A percentile compares a stretch with the other conserved stretches of the same genome.
phyloP scores from a whole-genome alignment of 2,888 invertebrate species.

The Bugula neritina region DNA sequence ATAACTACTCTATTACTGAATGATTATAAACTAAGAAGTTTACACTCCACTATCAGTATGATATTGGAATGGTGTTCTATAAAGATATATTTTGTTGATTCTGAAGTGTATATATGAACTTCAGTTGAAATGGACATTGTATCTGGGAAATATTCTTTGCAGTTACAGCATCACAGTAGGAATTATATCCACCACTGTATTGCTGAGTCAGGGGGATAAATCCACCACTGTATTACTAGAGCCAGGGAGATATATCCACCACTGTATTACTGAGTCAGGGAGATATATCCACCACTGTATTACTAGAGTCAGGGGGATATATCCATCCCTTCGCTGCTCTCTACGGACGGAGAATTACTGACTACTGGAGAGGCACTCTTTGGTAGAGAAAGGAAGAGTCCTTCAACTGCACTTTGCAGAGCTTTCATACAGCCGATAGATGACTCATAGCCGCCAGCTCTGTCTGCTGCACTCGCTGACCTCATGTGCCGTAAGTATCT shows the following conservation, averaged over 20 bases:
- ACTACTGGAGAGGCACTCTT: not conserved
- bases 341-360: not conserved
- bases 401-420: constrained; percentile 78
- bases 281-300: not conserved
- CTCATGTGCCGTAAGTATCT: constrained; percentile 70
- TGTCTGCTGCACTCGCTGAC: constrained; percentile 66
- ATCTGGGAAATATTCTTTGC: too few species aligned
- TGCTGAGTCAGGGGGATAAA: not conserved
- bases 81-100: too few species aligned
- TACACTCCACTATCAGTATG: too few species aligned
- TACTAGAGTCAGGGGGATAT: constrained; percentile 12
- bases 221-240: not conserved
- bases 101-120: too few species aligned
- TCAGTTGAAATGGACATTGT: too few species aligned
- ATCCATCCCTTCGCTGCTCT: constrained; percentile 8
- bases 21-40: too few species aligned
- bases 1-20: too few species aligned
- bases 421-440: constrained; percentile 77
- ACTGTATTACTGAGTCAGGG: not conserved
- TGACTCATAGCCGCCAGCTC: constrained; percentile 80
- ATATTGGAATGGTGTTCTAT: too few species aligned
- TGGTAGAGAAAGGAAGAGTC: constrained; percentile 41
- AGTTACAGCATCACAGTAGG: too few species aligned
- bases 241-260: not conserved
- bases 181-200: not conserved